Conservation (phyloP, 2,888 invertebrate genomes). For the Eilema griseolum region DNA sequence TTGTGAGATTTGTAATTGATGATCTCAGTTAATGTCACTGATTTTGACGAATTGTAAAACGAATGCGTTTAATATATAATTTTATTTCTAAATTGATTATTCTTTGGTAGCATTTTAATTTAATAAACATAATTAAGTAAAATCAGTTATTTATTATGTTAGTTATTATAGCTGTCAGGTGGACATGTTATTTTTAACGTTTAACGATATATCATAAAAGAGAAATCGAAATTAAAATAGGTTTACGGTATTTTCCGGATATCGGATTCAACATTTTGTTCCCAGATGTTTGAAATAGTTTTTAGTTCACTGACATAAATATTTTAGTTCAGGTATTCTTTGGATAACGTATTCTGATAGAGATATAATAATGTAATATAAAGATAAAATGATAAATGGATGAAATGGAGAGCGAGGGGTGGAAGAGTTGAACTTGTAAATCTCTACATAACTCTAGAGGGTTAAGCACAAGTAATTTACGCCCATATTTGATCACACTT, state of each 20-base stretch:
- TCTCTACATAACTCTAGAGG: no score
- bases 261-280: conserved; percentile 8
- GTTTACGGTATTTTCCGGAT: conserved; percentile 16
- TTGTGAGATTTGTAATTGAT: conserved; percentile 33
- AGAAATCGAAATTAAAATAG: conserved; percentile 20
- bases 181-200: conserved; percentile 19
- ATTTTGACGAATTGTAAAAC: conserved; percentile 52
- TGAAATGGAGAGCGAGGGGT: background rate
- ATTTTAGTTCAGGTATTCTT: background rate
- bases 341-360: background rate
- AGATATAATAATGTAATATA: background rate
- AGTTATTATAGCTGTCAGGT: conserved; percentile 23
- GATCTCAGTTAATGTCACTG: conserved; percentile 43
- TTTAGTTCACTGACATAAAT: conserved; percentile 8
- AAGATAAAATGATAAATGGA: background rate
- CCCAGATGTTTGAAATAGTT: conserved; percentile 14
- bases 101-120: conserved; percentile 33
- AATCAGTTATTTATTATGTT: conserved; percentile 26
- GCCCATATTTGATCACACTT: no score
- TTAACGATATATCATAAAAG: conserved; percentile 26
- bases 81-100: conserved; percentile 50
- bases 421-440: no score
- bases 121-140: conserved; percentile 21
- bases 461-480: no score
- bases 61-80: conserved; percentile 30